Base-by-base conservation (phyloP, 1,140 invertebrate species). In the Drosophila suzukii region DNA sequence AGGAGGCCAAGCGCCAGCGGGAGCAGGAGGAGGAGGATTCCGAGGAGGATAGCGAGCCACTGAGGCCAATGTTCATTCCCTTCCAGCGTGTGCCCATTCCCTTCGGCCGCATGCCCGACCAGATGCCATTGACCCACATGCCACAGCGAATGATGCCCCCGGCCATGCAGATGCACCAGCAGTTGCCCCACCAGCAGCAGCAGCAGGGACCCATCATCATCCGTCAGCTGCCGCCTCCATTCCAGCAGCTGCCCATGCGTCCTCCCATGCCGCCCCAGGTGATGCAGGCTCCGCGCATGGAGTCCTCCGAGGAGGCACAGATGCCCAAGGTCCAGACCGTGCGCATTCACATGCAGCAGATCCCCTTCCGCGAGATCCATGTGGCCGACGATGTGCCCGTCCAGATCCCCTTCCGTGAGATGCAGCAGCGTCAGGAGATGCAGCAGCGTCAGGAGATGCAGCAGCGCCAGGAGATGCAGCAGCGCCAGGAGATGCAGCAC, bases 171-270 rank as follows among this genome's bases (percentile, higher is more conserved):
- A 67, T 76, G 73, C 90, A 91, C 49, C 86, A 91, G 61, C 81
- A 80, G 55, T 43, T 59, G 54, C 78, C 72, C 27, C 81, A 78
- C 27, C 81, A 78, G 47, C 38, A 79, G 57, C 85, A 80, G 50
- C 78, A 85, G 44, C 86, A 89, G 66, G 85, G 85, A 15, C 79
- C 89, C 15, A 79, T 85, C 39, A 90, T 84, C 54, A 83, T 90
- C 11, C 78, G 75, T 17, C 88, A 71, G 74, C 61, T 78, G 74
- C 82, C 91, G 7, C 91, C 91, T 50, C 91, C 91, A 24, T 91
- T 92, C 90, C 91, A 92, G 76, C 91, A 92, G 41, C 68, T 92
- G 80, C 91, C 91, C 50, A 92, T 92, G 83, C 91, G 91, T 55
- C 90, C 90, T 12, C 92, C 92, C 2, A 91, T 92, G 84, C 92